Conservation (phyloP, 2,888 invertebrate genomes). For the Spodoptera exigua region DNA sequence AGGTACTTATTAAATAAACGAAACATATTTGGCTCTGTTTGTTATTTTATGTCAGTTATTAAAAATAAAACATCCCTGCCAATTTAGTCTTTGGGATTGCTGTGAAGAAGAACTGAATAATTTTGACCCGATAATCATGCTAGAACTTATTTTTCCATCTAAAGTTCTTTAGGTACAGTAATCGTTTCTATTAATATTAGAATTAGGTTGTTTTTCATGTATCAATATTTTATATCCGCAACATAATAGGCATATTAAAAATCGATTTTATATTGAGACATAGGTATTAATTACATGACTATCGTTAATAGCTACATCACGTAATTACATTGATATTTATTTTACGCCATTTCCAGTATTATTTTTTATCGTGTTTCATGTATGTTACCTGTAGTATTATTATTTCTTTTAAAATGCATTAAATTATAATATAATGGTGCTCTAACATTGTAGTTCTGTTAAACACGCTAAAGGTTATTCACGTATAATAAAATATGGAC, state of each 20-base stretch:
- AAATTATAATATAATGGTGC: too few species aligned
- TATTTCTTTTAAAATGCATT: neutral
- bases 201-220: neutral
- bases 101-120: too few species aligned
- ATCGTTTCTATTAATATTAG: too few species aligned
- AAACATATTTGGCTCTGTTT: constrained; percentile 2
- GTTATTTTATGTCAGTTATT: neutral
- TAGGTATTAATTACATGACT: constrained; percentile 17
- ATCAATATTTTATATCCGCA: constrained; percentile 9
- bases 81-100: too few species aligned
- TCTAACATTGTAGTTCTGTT: too few species aligned
- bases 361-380: neutral
- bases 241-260: constrained; percentile 37
- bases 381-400: neutral
- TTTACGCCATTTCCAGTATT: constrained; percentile 1
- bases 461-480: too few species aligned
- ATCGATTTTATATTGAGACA: constrained; percentile 29
- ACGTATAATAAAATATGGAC: too few species aligned
- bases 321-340: constrained; percentile 12
- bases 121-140: too few species aligned
- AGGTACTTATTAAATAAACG: neutral
- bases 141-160: too few species aligned
- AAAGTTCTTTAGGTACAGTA: too few species aligned
- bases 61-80: too few species aligned
- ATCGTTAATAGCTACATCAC: constrained; percentile 13